Base-by-base conservation (phyloP, 1,140 invertebrate species). In the Caenorhabditis elegans region DNA sequence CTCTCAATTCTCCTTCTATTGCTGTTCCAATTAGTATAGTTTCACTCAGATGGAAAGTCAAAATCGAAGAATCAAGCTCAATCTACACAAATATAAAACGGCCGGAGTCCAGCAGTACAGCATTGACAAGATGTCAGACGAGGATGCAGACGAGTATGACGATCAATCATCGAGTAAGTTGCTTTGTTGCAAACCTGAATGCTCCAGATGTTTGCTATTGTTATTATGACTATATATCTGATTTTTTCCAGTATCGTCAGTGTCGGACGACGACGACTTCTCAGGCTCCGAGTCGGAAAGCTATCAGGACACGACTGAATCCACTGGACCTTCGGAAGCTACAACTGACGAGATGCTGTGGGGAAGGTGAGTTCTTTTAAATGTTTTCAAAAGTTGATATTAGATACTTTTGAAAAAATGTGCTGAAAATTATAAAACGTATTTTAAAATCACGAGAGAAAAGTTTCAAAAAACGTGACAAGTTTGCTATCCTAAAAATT, bases 341-440 rank as follows among this genome's bases (percentile, higher is more conserved):
- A 70, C 60, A 28, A 70, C 60, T n/a, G 60, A 70, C n/a, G 60
- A 70, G 34, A 70, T 70, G 60, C 34, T 39, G 34, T 70, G 60
- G 60, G 60, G 26, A n/a, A 70, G 60, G 60, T 70, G 10, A n/a
- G 34, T 39, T 0, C 5, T 34, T 39, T 36, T 43, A 43, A 43
- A 8, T 8, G 39, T 43, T 43, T 19, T 39, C 11, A 19, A 11
- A 28, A 11, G 1, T 26, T 55, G 8, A 8, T 55, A 13, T 10
- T 55, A 24, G 51, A 10, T 28, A 19, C 8, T 49, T 19, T 17
- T 49, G 15, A 48, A 49, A 19, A n/a, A n/a, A n/a, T n/a, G n/a
- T n/a, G n/a, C n/a, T n/a, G n/a, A n/a, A n/a, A n/a, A n/a, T n/a
- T n/a, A n/a, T n/a, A n/a, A n/a, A n/a, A n/a, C n/a, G n/a, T n/a